These are phyloP conservation scores for Calypte anna DNA, from an alignment of 2,113 vertebrate genomes.

Conservation along the genomic window DNA sequence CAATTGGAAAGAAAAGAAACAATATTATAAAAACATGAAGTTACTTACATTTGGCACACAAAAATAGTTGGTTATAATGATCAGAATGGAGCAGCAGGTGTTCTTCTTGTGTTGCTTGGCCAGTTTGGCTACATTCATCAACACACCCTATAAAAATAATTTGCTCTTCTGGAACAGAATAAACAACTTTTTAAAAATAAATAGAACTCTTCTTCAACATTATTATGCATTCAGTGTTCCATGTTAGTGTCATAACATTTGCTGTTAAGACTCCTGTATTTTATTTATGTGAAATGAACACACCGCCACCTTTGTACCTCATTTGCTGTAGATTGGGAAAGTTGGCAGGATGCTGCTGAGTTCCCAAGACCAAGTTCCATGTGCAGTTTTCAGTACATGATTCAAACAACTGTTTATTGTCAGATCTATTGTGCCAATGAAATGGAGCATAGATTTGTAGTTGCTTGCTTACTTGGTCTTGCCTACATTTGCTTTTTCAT, in stretches of 20 bases:
- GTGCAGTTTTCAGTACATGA: not conserved
- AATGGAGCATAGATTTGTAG: not conserved
- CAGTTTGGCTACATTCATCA: not conserved
- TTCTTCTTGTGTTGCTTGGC: not conserved
- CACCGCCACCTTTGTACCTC: accelerated
- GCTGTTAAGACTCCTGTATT: not conserved
- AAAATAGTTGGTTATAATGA: not conserved
- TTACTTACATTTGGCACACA: not conserved
- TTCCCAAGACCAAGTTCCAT: not conserved
- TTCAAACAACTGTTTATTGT: not conserved
- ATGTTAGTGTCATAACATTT: not conserved
- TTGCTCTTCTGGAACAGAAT: not conserved
- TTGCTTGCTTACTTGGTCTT: not conserved
- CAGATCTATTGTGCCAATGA: not conserved
- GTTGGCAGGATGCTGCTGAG: not conserved
- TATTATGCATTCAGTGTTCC: not conserved
- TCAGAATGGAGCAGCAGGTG: not conserved
- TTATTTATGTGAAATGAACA: not conserved
- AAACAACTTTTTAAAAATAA: not conserved
- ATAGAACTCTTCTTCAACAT: not conserved
- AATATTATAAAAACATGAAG: not conserved
- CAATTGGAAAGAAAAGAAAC: not conserved
- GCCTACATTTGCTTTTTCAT: not conserved
- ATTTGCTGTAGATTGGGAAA: not conserved
- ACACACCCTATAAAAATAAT: not conserved